phyloP scores from a whole-genome alignment of 2,888 invertebrate genomes.

The Cheilosia scutellata region DNA sequence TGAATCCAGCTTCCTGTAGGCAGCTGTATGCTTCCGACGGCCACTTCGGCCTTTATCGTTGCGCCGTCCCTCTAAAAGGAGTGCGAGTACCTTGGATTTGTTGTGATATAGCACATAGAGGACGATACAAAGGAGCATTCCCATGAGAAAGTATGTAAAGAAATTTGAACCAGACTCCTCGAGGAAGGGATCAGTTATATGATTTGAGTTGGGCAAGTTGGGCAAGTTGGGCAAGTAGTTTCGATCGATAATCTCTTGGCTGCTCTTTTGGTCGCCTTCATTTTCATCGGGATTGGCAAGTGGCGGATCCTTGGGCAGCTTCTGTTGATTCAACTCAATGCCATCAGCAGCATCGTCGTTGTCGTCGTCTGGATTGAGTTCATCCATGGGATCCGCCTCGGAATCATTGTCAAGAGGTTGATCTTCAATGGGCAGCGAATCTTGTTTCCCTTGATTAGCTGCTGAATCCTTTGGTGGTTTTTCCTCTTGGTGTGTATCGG shows the following conservation, averaged over 20 bases:
- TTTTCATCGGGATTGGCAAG: conserved; percentile 33
- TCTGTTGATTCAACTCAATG: not conserved
- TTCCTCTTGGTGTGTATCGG: conserved; percentile 5
- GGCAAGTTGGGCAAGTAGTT: conserved; percentile 16
- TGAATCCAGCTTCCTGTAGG: conserved; percentile 88
- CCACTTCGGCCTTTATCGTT: conserved; percentile 78
- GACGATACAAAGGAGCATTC: conserved; percentile 86
- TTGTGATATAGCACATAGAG: conserved; percentile 87
- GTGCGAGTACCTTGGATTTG: conserved; percentile 89
- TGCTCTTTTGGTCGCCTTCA: conserved; percentile 42
- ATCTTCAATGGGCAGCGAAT: conserved; percentile 26
- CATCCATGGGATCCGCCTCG: conserved; percentile 34
- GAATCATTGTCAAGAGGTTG: conserved; percentile 32
- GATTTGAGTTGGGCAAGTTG: conserved; percentile 14
- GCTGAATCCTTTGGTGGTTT: not conserved
- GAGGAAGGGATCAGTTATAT: conserved; percentile 77
- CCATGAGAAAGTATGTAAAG: conserved; percentile 88
- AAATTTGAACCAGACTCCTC: conserved; percentile 87
- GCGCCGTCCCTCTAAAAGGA: conserved; percentile 87
- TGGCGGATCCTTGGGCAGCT: conserved; percentile 3
- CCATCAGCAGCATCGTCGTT: conserved; percentile 19
- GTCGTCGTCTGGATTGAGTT: conserved; percentile 7
- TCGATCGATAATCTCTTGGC: conserved; percentile 34
- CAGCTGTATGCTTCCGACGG: conserved; percentile 86
- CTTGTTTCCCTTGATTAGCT: conserved; percentile 24